Percentiles rank a stretch among this genome's conserved stretches.
phyloP scores from a whole-genome alignment of 2,797 vertebrate genomes.

The Ficedula albicollis region DNA sequence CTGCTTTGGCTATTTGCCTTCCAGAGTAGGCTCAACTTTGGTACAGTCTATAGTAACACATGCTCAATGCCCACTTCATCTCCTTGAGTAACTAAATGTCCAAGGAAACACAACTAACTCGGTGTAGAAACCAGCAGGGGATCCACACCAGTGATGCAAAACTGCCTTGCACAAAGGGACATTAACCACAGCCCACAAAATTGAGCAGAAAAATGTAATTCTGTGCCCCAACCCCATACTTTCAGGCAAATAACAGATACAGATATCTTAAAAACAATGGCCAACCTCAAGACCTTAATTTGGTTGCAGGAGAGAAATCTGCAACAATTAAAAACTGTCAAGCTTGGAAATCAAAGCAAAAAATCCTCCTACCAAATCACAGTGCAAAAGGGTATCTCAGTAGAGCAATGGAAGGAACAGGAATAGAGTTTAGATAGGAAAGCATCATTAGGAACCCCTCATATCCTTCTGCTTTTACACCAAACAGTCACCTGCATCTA shows the following conservation, averaged over 20 bases:
- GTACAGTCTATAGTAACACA: background rate
- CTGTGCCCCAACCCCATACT: background rate
- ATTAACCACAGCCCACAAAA: background rate
- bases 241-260: background rate
- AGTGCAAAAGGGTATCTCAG: background rate
- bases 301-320: background rate
- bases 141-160: background rate
- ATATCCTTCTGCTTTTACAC: background rate
- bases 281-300: background rate
- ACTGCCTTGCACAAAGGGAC: background rate
- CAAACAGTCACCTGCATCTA: background rate
- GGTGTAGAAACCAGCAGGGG: background rate
- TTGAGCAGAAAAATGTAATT: background rate
- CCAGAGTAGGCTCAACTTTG: background rate
- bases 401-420: background rate
- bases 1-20: background rate
- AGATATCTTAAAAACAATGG: background rate
- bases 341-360: background rate
- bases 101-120: background rate
- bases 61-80: background rate
- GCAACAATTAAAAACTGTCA: background rate
- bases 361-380: background rate
- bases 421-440: background rate
- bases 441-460: background rate
- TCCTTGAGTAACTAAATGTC: background rate